phyloP scores from a whole-genome alignment of 37 sponge, comb jelly and placozoan genomes.

The Cliona cf. orientalis region DNA sequence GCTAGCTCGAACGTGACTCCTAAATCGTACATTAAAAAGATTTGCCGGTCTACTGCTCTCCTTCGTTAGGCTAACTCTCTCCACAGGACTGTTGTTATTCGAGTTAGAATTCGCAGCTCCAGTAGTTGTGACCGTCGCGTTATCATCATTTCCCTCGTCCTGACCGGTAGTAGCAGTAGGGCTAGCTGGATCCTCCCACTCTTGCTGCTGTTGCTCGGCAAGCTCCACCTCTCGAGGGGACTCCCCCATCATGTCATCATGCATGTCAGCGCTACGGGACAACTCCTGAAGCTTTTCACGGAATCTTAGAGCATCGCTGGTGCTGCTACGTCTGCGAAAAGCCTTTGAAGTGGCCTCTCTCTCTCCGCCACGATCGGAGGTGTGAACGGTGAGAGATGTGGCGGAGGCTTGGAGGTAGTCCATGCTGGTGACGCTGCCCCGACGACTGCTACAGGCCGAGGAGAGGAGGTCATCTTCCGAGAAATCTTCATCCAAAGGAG shows the following conservation, averaged over 20 bases:
- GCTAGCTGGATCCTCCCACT: too few species aligned
- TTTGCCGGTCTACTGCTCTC: too few species aligned
- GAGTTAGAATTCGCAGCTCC: too few species aligned
- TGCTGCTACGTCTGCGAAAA: slow-evolving; percentile 29
- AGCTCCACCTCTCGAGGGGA: background rate
- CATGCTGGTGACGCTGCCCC: slow-evolving; percentile 33
- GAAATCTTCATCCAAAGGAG: slow-evolving; percentile 17
- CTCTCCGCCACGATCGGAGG: background rate
- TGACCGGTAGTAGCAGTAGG: too few species aligned
- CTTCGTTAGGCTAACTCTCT: too few species aligned
- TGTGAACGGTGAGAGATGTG: background rate
- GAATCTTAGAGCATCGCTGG: slow-evolving; percentile 26
- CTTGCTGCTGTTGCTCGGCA: too few species aligned
- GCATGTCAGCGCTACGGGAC: slow-evolving; percentile 16
- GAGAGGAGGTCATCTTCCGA: slow-evolving; percentile 50
- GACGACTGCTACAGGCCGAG: slow-evolving; percentile 38
- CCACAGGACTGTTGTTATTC: too few species aligned
- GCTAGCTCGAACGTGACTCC: too few species aligned
- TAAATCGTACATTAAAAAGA: too few species aligned
- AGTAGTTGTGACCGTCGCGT: too few species aligned
- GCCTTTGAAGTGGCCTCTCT: too few species aligned
- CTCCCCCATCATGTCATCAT: background rate
- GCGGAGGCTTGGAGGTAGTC: background rate
- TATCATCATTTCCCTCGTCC: too few species aligned
- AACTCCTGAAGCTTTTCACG: slow-evolving; percentile 7